Evolutionary conservation across 53 echinoderm and acorn worm genomes (phyloP).

Genomic region (Hippasteria phrygiana): DNA sequence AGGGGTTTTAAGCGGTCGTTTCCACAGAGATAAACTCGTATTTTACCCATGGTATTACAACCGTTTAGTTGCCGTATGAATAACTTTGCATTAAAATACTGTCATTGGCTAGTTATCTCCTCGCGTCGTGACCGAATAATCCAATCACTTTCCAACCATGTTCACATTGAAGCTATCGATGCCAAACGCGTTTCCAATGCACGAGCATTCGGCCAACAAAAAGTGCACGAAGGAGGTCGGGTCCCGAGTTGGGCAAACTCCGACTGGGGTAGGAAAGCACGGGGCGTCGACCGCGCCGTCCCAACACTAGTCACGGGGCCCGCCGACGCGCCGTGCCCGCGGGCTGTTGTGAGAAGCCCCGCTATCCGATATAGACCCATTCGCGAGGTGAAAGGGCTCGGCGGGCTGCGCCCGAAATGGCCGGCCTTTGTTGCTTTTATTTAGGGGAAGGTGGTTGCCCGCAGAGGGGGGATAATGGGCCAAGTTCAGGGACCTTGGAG

Average conservation of each 20-base stretch:
- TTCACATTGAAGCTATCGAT: no score
- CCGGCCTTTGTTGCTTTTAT: slow-evolving; percentile 50
- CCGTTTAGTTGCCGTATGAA: no score
- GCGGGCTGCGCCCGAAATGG: slow-evolving; percentile 32
- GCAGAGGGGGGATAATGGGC: slow-evolving; percentile 41
- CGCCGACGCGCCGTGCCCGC: slow-evolving; percentile 15
- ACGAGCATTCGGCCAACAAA: neutral
- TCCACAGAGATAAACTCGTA: no score
- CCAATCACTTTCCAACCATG: no score
- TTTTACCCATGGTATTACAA: no score
- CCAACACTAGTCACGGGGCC: slow-evolving; percentile 10
- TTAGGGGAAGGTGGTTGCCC: slow-evolving; percentile 54
- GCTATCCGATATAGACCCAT: slow-evolving; percentile 55
- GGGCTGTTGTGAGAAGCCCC: slow-evolving; percentile 44
- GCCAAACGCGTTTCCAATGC: neutral
- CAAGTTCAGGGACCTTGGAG: slow-evolving; percentile 48
- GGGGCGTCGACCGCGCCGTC: slow-evolving; percentile 36
- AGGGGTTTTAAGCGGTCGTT: no score
- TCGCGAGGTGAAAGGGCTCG: slow-evolving; percentile 50
- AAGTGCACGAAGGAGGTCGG: slow-evolving; percentile 8
- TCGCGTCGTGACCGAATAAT: no score
- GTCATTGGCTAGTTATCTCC: no score
- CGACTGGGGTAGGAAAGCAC: slow-evolving; percentile 15
- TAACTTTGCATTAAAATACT: no score
- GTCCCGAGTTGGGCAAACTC: slow-evolving; percentile 25